These are phyloP conservation scores for Pangasius mekongensis DNA, from an alignment of 2,797 vertebrate genomes.

Conservation along the genomic window DNA sequence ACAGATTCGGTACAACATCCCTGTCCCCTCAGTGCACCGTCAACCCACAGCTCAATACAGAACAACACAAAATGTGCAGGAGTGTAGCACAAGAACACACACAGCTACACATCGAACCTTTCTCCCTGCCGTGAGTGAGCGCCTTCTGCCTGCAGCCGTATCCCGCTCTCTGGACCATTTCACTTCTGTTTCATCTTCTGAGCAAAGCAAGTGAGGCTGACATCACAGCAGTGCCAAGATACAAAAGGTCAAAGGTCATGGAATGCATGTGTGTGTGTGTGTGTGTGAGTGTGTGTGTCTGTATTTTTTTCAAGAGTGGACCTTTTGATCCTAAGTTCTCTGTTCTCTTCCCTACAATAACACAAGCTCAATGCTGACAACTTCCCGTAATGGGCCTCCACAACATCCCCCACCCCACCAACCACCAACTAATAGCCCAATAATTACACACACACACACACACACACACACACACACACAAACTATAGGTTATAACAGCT, in stretches of 20 bases:
- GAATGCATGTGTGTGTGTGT: conserved; percentile 58
- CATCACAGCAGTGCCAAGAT: conserved; percentile 65
- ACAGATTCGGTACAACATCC: neutral
- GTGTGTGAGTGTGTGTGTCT: conserved; percentile 36
- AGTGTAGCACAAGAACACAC: neutral
- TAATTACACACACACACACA: conserved; percentile 31
- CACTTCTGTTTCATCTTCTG: conserved; percentile 56
- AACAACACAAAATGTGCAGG: neutral
- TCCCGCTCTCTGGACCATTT: conserved; percentile 34
- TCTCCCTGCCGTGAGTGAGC: neutral
- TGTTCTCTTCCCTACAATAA: conserved; percentile 60
- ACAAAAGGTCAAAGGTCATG: conserved; percentile 70
- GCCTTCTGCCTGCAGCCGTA: neutral
- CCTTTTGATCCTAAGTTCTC: conserved; percentile 65
- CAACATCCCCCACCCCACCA: neutral
- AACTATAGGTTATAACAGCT: neutral
- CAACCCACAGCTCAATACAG: neutral
- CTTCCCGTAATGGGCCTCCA: neutral
- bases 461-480: conserved; percentile 17
- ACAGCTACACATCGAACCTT: neutral
- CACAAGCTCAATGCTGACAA: conserved; percentile 48
- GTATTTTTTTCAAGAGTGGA: conserved; percentile 65
- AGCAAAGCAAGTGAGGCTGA: conserved; percentile 61
- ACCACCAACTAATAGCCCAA: neutral
- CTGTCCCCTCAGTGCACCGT: neutral